phyloP scores from a whole-genome alignment of 2,888 invertebrate genomes.

The Rhimphoctona megacephalus region DNA sequence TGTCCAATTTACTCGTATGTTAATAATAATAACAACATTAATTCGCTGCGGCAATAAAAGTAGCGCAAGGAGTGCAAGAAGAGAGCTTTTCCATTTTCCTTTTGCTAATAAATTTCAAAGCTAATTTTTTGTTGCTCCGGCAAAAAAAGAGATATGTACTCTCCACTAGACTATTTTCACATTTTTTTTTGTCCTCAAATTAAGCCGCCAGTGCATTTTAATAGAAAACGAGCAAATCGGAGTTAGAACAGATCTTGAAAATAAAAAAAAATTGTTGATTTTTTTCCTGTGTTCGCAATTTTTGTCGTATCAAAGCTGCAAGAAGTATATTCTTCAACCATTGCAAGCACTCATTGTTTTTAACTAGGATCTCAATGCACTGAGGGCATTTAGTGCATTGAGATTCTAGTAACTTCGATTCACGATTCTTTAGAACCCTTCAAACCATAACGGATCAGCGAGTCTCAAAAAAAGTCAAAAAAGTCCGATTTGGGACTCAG shows the following conservation, averaged over 20 bases:
- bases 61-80: neutral
- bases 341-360: too few relatives aligned
- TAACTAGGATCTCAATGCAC: too few relatives aligned
- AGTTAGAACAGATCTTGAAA: neutral
- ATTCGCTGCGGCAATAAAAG: conserved; percentile 3
- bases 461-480: too few relatives aligned
- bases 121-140: conserved; percentile 18
- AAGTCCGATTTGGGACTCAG: too few relatives aligned
- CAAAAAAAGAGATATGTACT: neutral
- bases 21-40: conserved; percentile 60
- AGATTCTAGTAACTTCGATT: too few relatives aligned
- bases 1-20: conserved; percentile 57
- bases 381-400: too few relatives aligned
- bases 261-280: too few relatives aligned
- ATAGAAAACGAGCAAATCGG: conserved; percentile 25
- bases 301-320: too few relatives aligned
- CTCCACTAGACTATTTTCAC: neutral
- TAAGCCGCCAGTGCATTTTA: conserved; percentile 6
- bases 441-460: too few relatives aligned
- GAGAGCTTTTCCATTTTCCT: neutral
- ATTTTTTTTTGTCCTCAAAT: neutral
- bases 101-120: conserved; percentile 42
- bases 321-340: too few relatives aligned
- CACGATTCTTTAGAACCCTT: too few relatives aligned
- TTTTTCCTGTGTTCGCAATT: too few relatives aligned